A percentile compares a stretch with the other conserved stretches of the same genome.
Conservation (phyloP, 1,140 invertebrate species). For the Drosophila ogumai region DNA sequence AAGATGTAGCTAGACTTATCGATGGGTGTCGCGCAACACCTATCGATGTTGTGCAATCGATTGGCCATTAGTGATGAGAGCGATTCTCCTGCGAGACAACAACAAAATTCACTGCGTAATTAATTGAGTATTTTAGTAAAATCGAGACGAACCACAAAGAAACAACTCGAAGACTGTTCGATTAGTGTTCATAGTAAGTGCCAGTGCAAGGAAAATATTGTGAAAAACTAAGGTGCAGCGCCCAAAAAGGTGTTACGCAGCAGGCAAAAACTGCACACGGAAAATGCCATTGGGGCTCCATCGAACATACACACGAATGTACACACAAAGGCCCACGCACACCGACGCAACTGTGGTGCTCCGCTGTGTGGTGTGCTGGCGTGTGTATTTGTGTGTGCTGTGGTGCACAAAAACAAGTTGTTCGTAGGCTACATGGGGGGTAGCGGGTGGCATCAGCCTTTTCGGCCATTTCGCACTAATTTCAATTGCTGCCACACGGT, state of each 20-base stretch:
- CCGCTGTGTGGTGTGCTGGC: constrained; percentile 15
- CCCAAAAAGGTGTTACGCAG: constrained; percentile 63
- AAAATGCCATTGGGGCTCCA: constrained; percentile 69
- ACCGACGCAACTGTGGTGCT: constrained; percentile 26
- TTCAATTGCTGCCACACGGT: constrained; percentile 28
- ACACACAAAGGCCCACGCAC: constrained; percentile 48
- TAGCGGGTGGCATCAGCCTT: constrained; percentile 20
- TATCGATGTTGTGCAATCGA: constrained; percentile 21
- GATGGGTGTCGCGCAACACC: neutral
- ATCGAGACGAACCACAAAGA: constrained; percentile 32
- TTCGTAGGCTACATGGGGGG: constrained; percentile 30
- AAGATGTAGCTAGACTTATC: neutral
- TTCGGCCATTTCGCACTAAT: constrained; percentile 31
- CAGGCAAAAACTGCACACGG: constrained; percentile 53
- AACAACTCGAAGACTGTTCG: constrained; percentile 20
- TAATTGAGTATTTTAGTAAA: constrained; percentile 58
- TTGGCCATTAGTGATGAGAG: constrained; percentile 22
- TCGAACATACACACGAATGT: constrained; percentile 53
- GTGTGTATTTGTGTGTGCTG: constrained; percentile 17
- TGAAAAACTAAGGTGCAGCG: neutral
- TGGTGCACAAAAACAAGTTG: constrained; percentile 76
- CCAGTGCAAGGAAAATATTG: neutral
- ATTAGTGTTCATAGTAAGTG: constrained; percentile 62
- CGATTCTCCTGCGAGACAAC: constrained; percentile 52
- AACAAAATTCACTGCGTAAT: constrained; percentile 78